A percentile compares a stretch with the other conserved stretches of the same genome.
Evolutionary conservation across 2,888 invertebrate species (phyloP).

Genomic region (Epirrhoe alternata): DNA sequence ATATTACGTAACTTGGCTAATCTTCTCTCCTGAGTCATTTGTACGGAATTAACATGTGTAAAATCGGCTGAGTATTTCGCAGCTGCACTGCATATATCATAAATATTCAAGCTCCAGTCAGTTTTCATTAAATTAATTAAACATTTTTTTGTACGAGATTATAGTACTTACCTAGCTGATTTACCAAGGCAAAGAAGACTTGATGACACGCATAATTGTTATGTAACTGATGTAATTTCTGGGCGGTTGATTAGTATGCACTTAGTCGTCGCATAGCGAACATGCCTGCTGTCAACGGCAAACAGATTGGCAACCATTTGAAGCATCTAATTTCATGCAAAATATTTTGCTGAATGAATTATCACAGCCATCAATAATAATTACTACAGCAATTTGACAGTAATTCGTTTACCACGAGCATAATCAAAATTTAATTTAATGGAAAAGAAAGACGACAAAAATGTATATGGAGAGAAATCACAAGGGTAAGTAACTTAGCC

Average conservation of each 20-base stretch:
- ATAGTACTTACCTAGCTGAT: conserved; percentile 1
- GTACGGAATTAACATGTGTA: conserved; percentile 71
- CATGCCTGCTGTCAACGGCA: conserved; percentile 40
- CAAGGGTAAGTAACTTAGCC: no score
- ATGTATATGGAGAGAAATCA: conserved; percentile 45
- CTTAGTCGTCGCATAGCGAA: conserved; percentile 42
- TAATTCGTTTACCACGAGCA: conserved; percentile 63
- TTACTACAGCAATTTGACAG: conserved; percentile 49
- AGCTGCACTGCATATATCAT: conserved; percentile 67
- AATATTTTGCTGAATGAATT: conserved; percentile 65
- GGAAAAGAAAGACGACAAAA: conserved; percentile 39
- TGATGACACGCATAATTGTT: conserved; percentile 28
- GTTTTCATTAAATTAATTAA: conserved; percentile 30
- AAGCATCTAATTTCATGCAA: conserved; percentile 58
- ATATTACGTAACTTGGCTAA: conserved; percentile 72
- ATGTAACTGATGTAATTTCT: conserved; percentile 22
- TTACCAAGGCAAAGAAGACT: conserved; percentile 26
- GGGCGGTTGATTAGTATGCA: conserved; percentile 44
- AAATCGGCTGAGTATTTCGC: conserved; percentile 60
- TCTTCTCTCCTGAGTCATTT: conserved; percentile 69
- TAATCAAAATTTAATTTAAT: conserved; percentile 48
- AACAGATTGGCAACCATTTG: conserved; percentile 60
- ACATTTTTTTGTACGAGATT: conserved; percentile 18
- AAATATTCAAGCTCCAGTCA: conserved; percentile 41
- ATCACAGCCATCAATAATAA: conserved; percentile 48